A percentile compares a stretch with the other conserved stretches of the same genome.
Conservation (phyloP, 1,140 invertebrate species). For the Elymnias hypermnestra region DNA sequence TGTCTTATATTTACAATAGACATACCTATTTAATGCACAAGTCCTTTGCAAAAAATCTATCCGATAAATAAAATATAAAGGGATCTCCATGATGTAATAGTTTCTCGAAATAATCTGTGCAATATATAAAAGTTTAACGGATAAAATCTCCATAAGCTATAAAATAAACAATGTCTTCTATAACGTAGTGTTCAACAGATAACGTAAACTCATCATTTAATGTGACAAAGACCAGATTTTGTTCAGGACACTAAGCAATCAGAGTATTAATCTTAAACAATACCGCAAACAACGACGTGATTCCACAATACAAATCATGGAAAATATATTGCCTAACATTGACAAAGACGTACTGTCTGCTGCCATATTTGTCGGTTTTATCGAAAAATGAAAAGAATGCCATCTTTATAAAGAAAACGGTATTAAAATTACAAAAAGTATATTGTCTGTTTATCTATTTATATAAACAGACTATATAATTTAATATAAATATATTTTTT, state of each 20-base stretch:
- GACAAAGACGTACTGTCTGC: conserved; percentile 42
- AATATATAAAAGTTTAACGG: conserved; percentile 1
- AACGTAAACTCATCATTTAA: conserved; percentile 11
- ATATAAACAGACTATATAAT: no score
- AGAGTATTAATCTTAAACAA: conserved; percentile 10
- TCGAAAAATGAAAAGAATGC: conserved; percentile 33
- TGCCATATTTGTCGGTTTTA: conserved; percentile 22
- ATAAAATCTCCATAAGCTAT: conserved; percentile 6
- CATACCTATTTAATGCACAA: no score
- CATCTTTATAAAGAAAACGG: no score
- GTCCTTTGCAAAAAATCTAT: no score
- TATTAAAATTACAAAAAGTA: no score
- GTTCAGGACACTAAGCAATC: conserved; percentile 1
- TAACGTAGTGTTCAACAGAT: conserved; percentile 14
- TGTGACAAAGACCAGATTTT: background rate
- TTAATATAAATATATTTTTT: no score
- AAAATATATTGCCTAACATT: conserved; percentile 51
- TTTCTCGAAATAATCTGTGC: no score
- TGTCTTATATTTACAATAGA: no score
- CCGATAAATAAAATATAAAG: no score
- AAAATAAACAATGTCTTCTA: conserved; percentile 14
- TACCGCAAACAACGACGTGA: conserved; percentile 3
- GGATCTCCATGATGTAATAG: no score
- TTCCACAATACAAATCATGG: conserved; percentile 45
- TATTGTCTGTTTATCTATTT: no score